phyloP scores from a whole-genome alignment of 2,888 invertebrate species.

The Melieria crassipennis region DNA sequence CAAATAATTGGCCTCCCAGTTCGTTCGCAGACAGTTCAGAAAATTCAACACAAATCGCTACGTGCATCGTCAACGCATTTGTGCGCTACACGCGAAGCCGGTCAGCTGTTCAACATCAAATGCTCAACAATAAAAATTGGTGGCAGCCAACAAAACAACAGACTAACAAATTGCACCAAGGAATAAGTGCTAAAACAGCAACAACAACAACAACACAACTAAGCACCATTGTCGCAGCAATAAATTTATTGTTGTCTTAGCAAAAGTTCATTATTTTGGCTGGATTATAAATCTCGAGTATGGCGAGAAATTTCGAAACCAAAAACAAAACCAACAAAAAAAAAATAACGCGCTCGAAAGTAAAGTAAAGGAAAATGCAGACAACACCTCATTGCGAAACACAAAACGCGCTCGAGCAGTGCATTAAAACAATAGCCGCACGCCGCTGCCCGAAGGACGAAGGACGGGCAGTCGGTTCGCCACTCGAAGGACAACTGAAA shows the following conservation, averaged over 20 bases:
- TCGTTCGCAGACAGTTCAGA: no score
- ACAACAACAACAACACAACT: constrained; percentile 26
- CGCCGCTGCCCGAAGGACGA: neutral
- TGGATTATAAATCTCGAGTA: no score
- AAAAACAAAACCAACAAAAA: constrained; percentile 23
- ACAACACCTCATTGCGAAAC: neutral
- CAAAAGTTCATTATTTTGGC: constrained; percentile 39
- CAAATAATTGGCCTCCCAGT: no score
- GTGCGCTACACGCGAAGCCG: constrained; percentile 7
- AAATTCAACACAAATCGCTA: no score
- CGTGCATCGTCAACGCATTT: no score
- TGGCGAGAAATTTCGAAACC: constrained; percentile 7
- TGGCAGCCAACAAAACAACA: constrained; percentile 14
- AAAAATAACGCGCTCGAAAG: neutral
- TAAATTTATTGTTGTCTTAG: constrained; percentile 50
- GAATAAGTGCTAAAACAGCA: neutral
- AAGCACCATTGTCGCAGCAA: constrained; percentile 49
- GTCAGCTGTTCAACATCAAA: constrained; percentile 35
- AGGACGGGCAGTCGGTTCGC: neutral
- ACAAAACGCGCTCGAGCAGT: neutral
- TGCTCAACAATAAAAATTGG: constrained; percentile 28
- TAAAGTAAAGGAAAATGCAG: neutral
- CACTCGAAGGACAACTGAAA: constrained; percentile 34
- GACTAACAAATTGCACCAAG: constrained; percentile 6
- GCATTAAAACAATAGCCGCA: constrained; percentile 25